Base-by-base conservation (phyloP, 2,113 vertebrate genomes). In the Saccopteryx bilineata region DNA sequence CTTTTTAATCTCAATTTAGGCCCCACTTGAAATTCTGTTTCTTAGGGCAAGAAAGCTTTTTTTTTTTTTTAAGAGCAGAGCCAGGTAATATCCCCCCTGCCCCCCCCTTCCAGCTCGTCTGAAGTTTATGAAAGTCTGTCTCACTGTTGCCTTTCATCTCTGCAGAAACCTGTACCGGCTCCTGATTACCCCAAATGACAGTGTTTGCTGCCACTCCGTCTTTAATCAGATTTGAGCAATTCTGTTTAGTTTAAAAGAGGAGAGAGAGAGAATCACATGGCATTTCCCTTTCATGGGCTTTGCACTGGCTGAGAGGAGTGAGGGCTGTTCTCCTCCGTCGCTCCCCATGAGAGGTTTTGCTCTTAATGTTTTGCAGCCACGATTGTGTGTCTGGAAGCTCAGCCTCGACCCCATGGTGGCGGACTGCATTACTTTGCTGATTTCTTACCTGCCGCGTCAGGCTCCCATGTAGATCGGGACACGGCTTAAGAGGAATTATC, bases 401-500 rank as follows among this genome's bases (percentile, higher is more conserved):
- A 85, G 94, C 56, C 69, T 46, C 78, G 65, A 89, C 97, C 95
- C 96, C 90, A 5, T 94, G 75, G 94, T 92, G 97, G 95, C 92
- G 87, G 95, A 95, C 96, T 97, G 93, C 95, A 96, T 97, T 97
- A 96, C 96, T 97, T 91, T 80, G 65, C 96, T 97, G 96, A 96
- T 96, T 98, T 97, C 97, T 90, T 87, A 97, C 97, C 97, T 98
- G 97, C 96, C 96, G 97, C 95, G 97, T 96, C 88, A 98, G 96
- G 93, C 91, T 98, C 95, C 96, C 91, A 63, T 89, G 97, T 97
- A 87, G 95, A 98, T 97, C 96, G 98, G 98, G 96, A 97, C 93
- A 95, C 89, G 97, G 95, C 97, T 98, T 98, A 97, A 98, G 98
- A 98, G 98, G 97, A 97, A 97, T 97, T 91, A 98, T 98, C 97